Evolutionary conservation across 2,113 vertebrate species (phyloP).

Genomic region (Deroptyus accipitrinus): DNA sequence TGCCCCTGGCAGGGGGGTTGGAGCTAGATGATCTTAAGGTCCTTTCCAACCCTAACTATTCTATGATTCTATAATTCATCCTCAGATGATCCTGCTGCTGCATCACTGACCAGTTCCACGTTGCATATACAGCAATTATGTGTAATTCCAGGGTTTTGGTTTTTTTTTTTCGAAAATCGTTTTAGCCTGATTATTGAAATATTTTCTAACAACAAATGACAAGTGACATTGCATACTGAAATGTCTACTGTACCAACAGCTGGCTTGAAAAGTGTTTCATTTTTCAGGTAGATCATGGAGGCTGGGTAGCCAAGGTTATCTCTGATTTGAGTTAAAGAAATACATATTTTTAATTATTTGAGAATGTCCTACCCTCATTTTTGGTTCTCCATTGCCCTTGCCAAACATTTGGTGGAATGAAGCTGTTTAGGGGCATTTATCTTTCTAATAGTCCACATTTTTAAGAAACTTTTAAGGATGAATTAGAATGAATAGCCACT

Average conservation of each 20-base stretch:
- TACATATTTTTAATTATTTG: background rate
- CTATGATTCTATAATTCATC: background rate
- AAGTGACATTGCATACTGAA: background rate
- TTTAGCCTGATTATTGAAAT: constrained; percentile 2
- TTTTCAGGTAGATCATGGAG: background rate
- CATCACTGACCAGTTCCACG: background rate
- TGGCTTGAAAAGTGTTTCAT: background rate
- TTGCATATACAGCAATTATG: background rate
- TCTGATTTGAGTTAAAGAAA: background rate
- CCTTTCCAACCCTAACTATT: too few species aligned
- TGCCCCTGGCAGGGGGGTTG: too few species aligned
- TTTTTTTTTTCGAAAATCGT: background rate
- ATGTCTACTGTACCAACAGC: background rate
- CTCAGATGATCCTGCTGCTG: background rate
- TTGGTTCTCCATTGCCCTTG: background rate
- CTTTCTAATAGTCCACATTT: background rate
- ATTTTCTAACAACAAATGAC: background rate
- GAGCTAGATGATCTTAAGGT: too few species aligned
- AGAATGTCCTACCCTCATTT: background rate
- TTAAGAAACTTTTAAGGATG: background rate
- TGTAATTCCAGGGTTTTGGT: background rate
- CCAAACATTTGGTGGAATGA: background rate
- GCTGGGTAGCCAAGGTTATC: background rate
- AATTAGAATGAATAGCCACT: background rate
- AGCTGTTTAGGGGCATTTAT: background rate